A percentile compares a stretch with the other conserved stretches of the same genome.
Conservation (phyloP, 2,797 vertebrate genomes). For the Mus minutoides region DNA sequence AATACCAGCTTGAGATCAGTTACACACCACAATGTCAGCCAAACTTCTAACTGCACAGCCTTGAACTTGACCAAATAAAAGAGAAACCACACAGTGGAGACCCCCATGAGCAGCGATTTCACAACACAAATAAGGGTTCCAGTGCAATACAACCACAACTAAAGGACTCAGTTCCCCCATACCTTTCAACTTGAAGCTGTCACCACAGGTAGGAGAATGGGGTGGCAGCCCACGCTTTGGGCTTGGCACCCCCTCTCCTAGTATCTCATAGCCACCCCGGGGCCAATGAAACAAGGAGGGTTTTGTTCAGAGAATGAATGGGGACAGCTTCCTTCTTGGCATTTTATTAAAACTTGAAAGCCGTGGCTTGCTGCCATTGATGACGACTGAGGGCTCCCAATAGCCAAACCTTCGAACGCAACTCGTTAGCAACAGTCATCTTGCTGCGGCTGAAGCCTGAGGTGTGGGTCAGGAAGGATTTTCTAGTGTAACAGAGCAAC, state of each 20-base stretch:
- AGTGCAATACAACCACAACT: neutral
- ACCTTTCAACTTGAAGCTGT: neutral
- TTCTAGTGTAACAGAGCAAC: neutral
- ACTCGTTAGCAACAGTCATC: neutral
- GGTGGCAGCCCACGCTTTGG: neutral
- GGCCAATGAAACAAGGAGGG: conserved; percentile 57
- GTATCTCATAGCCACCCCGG: neutral
- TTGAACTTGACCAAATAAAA: neutral
- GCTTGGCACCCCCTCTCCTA: neutral
- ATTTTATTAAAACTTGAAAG: conserved; percentile 68
- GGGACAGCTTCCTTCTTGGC: conserved; percentile 51
- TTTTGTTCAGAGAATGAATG: conserved; percentile 70
- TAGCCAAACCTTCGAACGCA: neutral
- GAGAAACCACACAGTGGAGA: neutral
- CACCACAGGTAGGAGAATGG: conserved; percentile 7
- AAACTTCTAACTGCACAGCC: conserved; percentile 25
- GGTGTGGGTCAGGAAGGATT: neutral
- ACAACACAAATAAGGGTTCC: neutral
- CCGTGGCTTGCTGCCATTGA: conserved; percentile 40
- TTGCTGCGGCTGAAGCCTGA: neutral
- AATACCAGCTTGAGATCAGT: conserved; percentile 52
- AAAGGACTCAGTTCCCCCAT: neutral
- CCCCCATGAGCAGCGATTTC: neutral
- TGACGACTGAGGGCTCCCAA: neutral
- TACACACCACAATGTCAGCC: neutral